A percentile compares a stretch with the other conserved stretches of the same genome.
Evolutionary conservation across 2,797 vertebrate species (phyloP).

Genomic region (Synanceia verrucosa): DNA sequence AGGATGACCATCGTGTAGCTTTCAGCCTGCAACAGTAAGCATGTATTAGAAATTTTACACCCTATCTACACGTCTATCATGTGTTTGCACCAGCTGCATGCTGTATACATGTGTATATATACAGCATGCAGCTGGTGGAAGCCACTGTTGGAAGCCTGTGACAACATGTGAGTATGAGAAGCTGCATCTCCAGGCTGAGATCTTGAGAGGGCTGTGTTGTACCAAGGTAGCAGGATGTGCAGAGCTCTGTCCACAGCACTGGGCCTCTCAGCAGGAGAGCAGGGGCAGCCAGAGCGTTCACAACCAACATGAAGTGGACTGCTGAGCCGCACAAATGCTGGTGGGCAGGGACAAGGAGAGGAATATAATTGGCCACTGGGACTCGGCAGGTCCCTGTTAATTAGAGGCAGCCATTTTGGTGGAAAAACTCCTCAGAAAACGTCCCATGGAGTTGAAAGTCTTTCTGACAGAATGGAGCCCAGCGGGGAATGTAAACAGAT

Average conservation of each 20-base stretch:
- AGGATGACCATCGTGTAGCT: neutral
- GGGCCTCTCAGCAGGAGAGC: conserved; percentile 64
- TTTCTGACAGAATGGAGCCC: conserved; percentile 78
- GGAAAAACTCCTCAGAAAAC: conserved; percentile 75
- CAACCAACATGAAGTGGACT: conserved; percentile 71
- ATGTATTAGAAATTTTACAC: neutral
- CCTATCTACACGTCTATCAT: neutral
- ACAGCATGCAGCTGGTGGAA: neutral
- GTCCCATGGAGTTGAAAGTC: conserved; percentile 79
- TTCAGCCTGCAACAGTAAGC: neutral
- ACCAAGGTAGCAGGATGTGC: conserved; percentile 56
- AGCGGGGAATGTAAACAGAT: conserved; percentile 81
- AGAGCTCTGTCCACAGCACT: conserved; percentile 60
- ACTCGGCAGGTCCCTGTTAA: conserved; percentile 79
- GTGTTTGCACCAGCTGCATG: neutral
- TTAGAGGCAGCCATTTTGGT: conserved; percentile 79
- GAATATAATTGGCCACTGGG: conserved; percentile 78
- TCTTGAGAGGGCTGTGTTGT: conserved; percentile 39
- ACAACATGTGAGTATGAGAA: conserved; percentile 13
- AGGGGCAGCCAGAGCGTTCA: conserved; percentile 56
- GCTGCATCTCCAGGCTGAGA: conserved; percentile 52
- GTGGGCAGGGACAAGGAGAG: conserved; percentile 72
- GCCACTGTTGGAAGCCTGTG: too few relatives aligned
- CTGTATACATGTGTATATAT: neutral
- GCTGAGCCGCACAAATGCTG: conserved; percentile 70